These are phyloP conservation scores for Diplodus sargus DNA, from an alignment of 2,797 vertebrate genomes.

Conservation along the genomic window DNA sequence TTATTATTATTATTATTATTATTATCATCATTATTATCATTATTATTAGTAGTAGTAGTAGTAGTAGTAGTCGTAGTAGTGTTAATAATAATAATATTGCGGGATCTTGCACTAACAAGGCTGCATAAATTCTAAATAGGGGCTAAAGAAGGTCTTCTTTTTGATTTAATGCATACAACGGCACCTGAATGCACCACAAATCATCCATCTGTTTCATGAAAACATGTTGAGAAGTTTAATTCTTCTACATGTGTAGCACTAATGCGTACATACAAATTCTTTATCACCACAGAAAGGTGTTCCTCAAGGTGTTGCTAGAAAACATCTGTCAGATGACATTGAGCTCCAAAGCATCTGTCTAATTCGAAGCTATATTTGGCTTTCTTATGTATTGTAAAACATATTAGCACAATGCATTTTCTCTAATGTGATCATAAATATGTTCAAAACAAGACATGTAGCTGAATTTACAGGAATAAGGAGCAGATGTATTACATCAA, in stretches of 20 bases:
- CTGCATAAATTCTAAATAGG: not conserved
- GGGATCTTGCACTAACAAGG: not conserved
- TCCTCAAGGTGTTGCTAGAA: not conserved
- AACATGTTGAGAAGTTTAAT: not conserved
- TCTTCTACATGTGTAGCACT: not conserved
- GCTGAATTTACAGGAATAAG: slow-evolving; percentile 9
- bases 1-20: no score
- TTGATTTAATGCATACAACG: not conserved
- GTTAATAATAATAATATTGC: not conserved
- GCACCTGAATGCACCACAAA: no score
- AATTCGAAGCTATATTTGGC: not conserved
- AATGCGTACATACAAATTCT: no score
- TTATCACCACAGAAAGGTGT: not conserved
- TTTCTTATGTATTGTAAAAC: not conserved
- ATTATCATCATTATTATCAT: no score
- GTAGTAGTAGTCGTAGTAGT: no score
- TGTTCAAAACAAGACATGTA: not conserved
- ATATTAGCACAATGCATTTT: not conserved
- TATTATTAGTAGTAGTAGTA: no score
- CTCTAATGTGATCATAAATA: not conserved
- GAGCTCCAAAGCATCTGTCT: not conserved
- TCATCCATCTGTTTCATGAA: not conserved
- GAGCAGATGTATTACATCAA: slow-evolving; percentile 17
- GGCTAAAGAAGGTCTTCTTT: not conserved
- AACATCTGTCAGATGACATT: not conserved